Conservation (phyloP, 2,888 invertebrate species). For the Gandaritis pyraliata region DNA sequence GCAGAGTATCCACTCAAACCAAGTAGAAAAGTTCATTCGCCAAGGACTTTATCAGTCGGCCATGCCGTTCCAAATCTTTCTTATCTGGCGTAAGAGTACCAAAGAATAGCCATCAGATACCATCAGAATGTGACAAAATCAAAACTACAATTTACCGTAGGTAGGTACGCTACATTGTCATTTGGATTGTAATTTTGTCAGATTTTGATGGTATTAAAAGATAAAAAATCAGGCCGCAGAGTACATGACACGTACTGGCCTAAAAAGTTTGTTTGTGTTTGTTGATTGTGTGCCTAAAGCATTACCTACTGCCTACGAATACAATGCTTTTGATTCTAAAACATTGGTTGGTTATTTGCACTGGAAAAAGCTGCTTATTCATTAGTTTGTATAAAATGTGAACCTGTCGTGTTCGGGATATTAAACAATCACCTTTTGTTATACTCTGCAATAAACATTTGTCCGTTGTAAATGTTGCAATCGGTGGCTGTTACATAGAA, state of each 20-base stretch:
- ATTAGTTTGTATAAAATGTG: background rate
- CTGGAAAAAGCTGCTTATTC: background rate
- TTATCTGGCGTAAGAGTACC: background rate
- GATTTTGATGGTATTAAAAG: too few relatives aligned
- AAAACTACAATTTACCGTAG: too few relatives aligned
- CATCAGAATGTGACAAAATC: too few relatives aligned
- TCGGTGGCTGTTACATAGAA: conserved; percentile 9
- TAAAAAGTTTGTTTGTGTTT: conserved; percentile 21
- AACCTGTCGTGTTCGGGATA: conserved; percentile 2
- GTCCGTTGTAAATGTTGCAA: too few relatives aligned
- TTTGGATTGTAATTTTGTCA: too few relatives aligned
- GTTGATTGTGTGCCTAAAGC: too few relatives aligned
- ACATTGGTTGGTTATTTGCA: background rate
- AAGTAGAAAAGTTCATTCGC: too few relatives aligned
- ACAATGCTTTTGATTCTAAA: conserved; percentile 16
- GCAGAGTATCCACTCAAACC: too few relatives aligned
- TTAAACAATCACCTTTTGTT: conserved; percentile 10
- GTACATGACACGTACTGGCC: too few relatives aligned
- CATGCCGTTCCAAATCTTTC: background rate
- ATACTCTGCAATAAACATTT: conserved; percentile 2
- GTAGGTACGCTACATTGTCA: too few relatives aligned
- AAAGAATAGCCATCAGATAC: too few relatives aligned
- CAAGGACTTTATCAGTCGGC: background rate
- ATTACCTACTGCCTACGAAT: conserved; percentile 7
- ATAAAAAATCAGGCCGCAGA: too few relatives aligned